Conservation (phyloP, 2,113 vertebrate species). For the Taxidea taxus region DNA sequence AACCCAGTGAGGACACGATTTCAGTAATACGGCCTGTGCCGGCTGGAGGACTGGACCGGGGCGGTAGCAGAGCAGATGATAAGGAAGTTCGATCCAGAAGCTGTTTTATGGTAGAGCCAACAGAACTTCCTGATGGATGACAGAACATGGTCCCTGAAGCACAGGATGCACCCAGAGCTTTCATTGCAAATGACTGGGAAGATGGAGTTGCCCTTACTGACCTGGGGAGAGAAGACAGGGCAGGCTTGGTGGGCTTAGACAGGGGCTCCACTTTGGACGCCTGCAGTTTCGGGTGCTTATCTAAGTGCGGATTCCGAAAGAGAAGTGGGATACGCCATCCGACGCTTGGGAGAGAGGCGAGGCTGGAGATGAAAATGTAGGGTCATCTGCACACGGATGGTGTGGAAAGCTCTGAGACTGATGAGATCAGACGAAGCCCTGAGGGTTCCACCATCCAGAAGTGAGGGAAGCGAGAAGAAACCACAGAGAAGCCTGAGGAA, state of each 20-base stretch:
- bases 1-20: neutral
- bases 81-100: neutral
- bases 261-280: neutral
- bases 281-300: neutral
- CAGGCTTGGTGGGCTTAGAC: neutral
- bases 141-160: neutral
- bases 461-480: neutral
- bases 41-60: too few relatives aligned
- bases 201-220: neutral
- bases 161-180: neutral
- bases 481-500: neutral
- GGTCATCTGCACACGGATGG: accelerated
- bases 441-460: neutral
- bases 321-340: too few relatives aligned
- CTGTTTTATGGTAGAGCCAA: neutral
- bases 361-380: neutral
- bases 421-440: too few relatives aligned
- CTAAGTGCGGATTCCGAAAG: neutral
- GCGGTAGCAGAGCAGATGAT: accelerated
- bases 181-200: neutral
- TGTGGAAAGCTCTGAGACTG: neutral
- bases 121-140: neutral
- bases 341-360: neutral
- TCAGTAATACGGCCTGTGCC: neutral
- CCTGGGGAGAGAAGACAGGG: neutral